phyloP scores from a whole-genome alignment of 2,888 invertebrate species.

The Caenorhabditis sp. region DNA sequence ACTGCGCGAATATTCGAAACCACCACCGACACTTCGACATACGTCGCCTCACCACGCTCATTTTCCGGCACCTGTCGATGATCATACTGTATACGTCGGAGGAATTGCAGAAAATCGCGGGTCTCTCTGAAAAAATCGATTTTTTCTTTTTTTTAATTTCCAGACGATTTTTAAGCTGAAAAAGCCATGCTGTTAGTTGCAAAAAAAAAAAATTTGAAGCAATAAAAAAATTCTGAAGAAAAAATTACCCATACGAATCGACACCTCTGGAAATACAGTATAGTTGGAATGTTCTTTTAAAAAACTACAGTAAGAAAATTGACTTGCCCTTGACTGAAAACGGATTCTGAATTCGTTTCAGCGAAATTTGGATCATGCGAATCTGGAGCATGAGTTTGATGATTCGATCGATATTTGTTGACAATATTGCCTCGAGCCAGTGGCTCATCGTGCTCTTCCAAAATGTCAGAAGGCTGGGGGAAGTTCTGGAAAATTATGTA shows the following conservation, averaged over 20 bases:
- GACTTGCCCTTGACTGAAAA: conserved; percentile 37
- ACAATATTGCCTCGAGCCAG: not conserved
- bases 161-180: not conserved
- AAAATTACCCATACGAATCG: conserved; percentile 39
- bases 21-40: conserved; percentile 63
- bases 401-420: conserved; percentile 8
- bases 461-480: not conserved
- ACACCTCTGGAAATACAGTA: conserved; percentile 43
- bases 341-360: conserved; percentile 11
- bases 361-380: not conserved
- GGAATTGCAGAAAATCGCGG: conserved; percentile 64
- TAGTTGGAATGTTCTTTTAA: not conserved
- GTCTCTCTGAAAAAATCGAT: conserved; percentile 59
- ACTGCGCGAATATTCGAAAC: conserved; percentile 68
- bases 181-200: conserved; percentile 23
- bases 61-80: conserved; percentile 67
- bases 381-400: conserved; percentile 12
- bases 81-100: conserved; percentile 62
- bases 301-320: not conserved
- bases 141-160: too few relatives aligned
- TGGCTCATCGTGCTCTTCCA: conserved; percentile 36
- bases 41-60: conserved; percentile 57
- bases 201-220: not conserved
- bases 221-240: not conserved
- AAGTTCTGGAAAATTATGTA: too few relatives aligned